A percentile compares a stretch with the other conserved stretches of the same genome.
phyloP scores from a whole-genome alignment of 2,888 invertebrate species.

The Arrhopalites spinosus region DNA sequence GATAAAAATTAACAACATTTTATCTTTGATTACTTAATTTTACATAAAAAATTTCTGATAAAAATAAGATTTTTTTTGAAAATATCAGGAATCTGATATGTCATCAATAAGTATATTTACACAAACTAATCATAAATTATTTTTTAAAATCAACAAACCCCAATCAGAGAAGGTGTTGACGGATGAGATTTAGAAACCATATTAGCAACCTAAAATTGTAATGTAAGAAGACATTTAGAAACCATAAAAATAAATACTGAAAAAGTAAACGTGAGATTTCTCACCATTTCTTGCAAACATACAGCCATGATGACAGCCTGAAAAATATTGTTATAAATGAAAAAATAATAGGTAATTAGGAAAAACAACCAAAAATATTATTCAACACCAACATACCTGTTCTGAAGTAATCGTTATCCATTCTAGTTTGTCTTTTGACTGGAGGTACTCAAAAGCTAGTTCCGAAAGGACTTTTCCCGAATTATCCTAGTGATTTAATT shows the following conservation, averaged over 20 bases:
- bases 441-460: constrained; percentile 91
- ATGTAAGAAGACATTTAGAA: no score
- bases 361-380: no score
- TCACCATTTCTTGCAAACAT: constrained; percentile 92
- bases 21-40: no score
- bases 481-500: constrained; percentile 47
- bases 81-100: background rate
- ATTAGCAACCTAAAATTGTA: no score
- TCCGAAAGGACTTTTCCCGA: constrained; percentile 62
- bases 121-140: no score
- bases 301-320: constrained; percentile 94
- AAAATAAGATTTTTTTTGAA: background rate
- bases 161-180: constrained; percentile 50
- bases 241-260: no score
- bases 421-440: constrained; percentile 86
- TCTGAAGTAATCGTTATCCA: constrained; percentile 92
- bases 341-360: no score
- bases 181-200: constrained; percentile 75
- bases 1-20: background rate
- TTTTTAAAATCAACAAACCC: no score
- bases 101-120: no score
- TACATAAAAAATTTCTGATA: background rate
- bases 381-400: no score
- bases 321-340: no score
- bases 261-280: no score